Evolutionary conservation across 2,113 vertebrate genomes (phyloP), one percentile per base, ranked within the genome.

Genomic region (Jacana jacana): DNA sequence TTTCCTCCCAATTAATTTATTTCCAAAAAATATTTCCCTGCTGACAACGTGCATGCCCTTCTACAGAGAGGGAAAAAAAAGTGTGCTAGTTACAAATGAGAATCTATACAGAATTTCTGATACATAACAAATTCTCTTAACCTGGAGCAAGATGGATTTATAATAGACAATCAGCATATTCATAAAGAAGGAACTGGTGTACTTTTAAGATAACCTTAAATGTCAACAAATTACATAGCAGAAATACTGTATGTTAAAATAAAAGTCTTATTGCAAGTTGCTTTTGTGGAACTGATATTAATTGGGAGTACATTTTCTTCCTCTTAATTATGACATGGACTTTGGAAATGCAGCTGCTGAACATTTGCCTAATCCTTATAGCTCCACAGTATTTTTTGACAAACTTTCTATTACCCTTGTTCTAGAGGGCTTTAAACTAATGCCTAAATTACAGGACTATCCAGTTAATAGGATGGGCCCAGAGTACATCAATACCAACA

Each of bases 81-180:
- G 14, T 31, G 9, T 72, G 40, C 33, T 3, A 3, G 35, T 15
- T 64, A 54, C 18, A 88, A 88, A 75, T 4, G 44, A 48, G 71
- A 63, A 70, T 28, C 39, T 69, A 10, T 9, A 23, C 2, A 5
- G 63, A 31, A 68, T 48, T 93, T 69, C 49, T 87, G 86, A 19
- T 61, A 81, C 24, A 23, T 17, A 78, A 73, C 23, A 64, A 31
- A 70, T 60, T 73, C 60, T 44, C 69, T 71, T 54, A 52, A 86
- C 86, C 52, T 71, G 69, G 17, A 94, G n/a, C n/a, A 75, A 79
- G 73, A 40, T 31, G 25, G 52, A 58, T 69, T 91, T 89, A 57
- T 86, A 85, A 89, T 13, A 72, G 61, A 87, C 77, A 92, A 94
- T 89, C 90, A 91, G 20, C 37, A 91, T 76, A 91, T 91, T 89